Evolutionary conservation across 2,797 vertebrate species (phyloP).

Genomic region (Falco naumanni): DNA sequence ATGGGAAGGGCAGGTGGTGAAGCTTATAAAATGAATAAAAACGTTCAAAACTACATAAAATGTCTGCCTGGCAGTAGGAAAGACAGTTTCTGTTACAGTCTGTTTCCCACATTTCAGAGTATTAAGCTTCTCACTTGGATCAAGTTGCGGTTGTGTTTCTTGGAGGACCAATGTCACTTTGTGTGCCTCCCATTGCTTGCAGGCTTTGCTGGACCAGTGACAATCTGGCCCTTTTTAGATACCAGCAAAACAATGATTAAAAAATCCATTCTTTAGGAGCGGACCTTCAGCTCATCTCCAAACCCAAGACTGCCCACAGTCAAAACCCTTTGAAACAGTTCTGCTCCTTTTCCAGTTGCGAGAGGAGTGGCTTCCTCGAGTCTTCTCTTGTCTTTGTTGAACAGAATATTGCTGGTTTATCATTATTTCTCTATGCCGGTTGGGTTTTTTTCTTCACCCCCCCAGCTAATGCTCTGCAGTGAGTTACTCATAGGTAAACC

Average conservation of each 20-base stretch:
- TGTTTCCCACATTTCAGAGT: not conserved
- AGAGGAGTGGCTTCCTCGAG: not conserved
- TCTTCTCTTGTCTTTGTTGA: not conserved
- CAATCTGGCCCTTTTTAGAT: not conserved
- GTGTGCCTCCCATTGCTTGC: not conserved
- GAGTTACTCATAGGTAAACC: not conserved
- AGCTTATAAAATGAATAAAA: not conserved
- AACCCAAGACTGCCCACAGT: not conserved
- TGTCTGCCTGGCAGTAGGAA: not conserved
- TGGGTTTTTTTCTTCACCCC: not conserved
- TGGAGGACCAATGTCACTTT: not conserved
- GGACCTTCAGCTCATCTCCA: not conserved
- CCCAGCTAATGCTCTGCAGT: not conserved
- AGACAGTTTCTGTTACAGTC: not conserved
- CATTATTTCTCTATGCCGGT: not conserved
- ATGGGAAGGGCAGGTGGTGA: not conserved
- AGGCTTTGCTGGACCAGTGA: not conserved
- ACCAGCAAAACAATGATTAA: not conserved
- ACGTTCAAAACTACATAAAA: not conserved
- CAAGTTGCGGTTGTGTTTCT: not conserved
- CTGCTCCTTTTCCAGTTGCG: not conserved
- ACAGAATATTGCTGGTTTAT: not conserved
- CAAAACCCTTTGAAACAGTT: not conserved
- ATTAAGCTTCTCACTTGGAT: not conserved
- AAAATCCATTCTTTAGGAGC: not conserved